Base-by-base conservation (phyloP, 2,113 vertebrate genomes). In the Enhydra lutris region DNA sequence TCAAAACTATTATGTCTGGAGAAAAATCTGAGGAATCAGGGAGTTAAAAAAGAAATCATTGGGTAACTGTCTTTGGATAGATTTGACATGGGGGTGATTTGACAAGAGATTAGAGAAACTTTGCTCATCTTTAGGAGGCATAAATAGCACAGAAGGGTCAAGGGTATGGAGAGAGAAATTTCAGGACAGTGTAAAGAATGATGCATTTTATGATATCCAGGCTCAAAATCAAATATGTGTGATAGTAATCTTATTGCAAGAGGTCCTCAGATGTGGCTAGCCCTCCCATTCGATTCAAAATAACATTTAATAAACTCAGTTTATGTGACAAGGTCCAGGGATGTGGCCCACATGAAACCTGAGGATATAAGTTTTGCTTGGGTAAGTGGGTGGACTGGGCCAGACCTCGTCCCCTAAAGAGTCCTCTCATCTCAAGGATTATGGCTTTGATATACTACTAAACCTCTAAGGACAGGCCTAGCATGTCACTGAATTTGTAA, bases 141-240 rank as follows among this genome's bases (percentile, higher is more conserved):
- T 42, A 97, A 96, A 83, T 86, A 86, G 91, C 42, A 91, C 65
- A 83, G 31, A 63, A 10, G 6, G n/a, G 55, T 95, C 92, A 92
- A 95, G 47, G 42, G 17, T 52, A 21, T 59, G 7, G 95, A n/a
- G 31, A 94, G 24, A 31, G 10, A 94, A 96, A 95, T 96, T 90
- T 87, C 63, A 96, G 65, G 87, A 84, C 55, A 85, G 23, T 47
- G 7, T 87, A 84, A 91, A 94, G 18, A 95, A 74, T 71, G 36
- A 63, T 81, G 12, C 7, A 59, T 86, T 96, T 95, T 73, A 91
- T 89, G 89, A 89, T 80, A 96, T 85, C 24, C 36, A 84, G 34
- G 26, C 29, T 96, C 14, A 90, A 76, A 88, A 81, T 97, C 61
- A 96, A 95, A 81, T 96, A 65, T 5, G 1, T 87, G 12, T 92